Evolutionary conservation across 1,140 invertebrate genomes (phyloP).

Genomic region (Muscidifurax raptorellus): DNA sequence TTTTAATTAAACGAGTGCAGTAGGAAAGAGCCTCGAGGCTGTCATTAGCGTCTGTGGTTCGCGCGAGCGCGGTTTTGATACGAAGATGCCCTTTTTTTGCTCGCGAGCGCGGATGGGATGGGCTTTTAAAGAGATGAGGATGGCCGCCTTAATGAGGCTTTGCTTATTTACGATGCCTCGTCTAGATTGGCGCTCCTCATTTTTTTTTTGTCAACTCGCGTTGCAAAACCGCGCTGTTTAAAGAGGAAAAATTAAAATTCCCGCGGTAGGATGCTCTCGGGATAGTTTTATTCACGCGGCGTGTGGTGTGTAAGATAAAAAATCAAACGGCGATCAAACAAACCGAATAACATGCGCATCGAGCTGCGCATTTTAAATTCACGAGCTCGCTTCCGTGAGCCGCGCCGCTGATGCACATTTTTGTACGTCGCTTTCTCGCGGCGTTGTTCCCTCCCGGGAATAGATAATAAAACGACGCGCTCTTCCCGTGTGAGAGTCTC

Average conservation of each 20-base stretch:
- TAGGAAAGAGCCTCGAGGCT: neutral
- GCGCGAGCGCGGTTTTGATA: neutral
- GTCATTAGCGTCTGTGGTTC: neutral
- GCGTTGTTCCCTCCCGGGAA: neutral
- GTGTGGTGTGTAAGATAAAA: neutral
- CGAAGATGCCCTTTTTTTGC: neutral
- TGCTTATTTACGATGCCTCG: neutral
- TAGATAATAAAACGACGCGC: neutral
- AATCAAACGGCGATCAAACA: neutral
- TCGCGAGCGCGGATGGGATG: neutral
- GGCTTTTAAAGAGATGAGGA: neutral
- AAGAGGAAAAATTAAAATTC: no score
- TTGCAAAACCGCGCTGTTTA: no score
- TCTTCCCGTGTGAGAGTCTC: neutral
- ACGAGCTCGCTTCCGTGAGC: neutral
- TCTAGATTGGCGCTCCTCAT: neutral
- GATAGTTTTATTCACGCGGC: no score
- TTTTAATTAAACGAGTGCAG: constrained; percentile 29
- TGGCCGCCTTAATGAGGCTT: neutral
- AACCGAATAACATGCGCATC: neutral
- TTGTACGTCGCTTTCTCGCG: neutral
- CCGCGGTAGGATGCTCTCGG: no score
- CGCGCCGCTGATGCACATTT: neutral
- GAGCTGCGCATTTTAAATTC: neutral
- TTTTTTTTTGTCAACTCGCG: no score